Base-by-base conservation (phyloP, 2,113 vertebrate species). In the Pachycephala philippinensis region DNA sequence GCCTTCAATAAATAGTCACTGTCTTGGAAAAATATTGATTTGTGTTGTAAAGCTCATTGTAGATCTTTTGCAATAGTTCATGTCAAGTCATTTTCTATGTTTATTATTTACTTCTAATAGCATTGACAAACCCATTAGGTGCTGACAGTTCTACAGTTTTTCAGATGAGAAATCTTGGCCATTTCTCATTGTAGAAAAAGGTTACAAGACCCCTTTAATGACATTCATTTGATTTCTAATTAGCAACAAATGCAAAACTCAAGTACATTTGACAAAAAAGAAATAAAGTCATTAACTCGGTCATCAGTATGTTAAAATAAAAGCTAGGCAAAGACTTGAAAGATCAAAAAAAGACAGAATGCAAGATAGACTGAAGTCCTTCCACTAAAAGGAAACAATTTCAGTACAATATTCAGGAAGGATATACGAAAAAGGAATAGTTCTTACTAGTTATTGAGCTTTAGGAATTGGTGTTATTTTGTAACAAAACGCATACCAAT, bases 101-200 rank as follows among this genome's bases (percentile, higher is more conserved):
- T 95, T 97, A 95, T 97, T 96, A 97, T 96, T 97, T 97, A 92
- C 95, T 97, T 49, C 50, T 94, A 93, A 92, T 91, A 87, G 28
- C 59, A 87, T 89, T 79, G 90, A 66, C 44, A 95, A 94, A 96
- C 42, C 42, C 93, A 96, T 97, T 97, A 97, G 56, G 31, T 40
- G 74, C 37, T 91, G 91, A 90, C 28, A 93, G 60, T 54, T 81
- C 18, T 69, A 68, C 45, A 52, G 80, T 69, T 96, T 96, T 93
- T 95, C 72, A 89, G 64, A 35, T 74, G 74, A 95, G 79, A 93
- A 97, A 95, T 84, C 72, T 61, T 93, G 65, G 61, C 68, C 72
- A 40, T 76, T 90, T 93, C 61, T 93, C 76, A 21, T 56, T n/a
- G 59, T 42, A 50, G 86, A 68, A 71, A 90, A 85, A 97, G 94